A percentile compares a stretch with the other conserved stretches of the same genome.
Conservation (phyloP, 2,797 vertebrate species). For the Sebastes ruberrimus region DNA sequence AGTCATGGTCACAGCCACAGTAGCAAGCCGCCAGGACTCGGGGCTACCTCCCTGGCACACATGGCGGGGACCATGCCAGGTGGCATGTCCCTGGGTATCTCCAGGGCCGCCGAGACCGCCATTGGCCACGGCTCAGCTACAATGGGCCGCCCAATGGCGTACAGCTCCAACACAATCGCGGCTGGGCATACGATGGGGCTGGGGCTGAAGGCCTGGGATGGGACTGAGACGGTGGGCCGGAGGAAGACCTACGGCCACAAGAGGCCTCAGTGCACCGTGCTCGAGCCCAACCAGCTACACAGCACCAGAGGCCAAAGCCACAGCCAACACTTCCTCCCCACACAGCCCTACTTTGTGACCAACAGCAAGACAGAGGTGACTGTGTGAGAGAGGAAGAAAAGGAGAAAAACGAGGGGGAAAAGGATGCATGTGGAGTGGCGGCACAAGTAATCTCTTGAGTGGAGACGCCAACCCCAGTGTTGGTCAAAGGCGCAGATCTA, state of each 20-base stretch:
- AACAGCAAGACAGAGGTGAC: constrained; percentile 99
- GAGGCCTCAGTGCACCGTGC: constrained; percentile 87
- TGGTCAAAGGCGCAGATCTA: constrained; percentile 50
- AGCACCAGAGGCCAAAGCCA: constrained; percentile 83
- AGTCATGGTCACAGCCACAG: constrained; percentile 71
- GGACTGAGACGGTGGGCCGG: constrained; percentile 90
- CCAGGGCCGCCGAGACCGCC: constrained; percentile 57
- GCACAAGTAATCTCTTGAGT: constrained; percentile 55
- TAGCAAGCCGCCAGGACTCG: constrained; percentile 74
- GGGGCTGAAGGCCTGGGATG: constrained; percentile 91
- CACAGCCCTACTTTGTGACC: constrained; percentile 98
- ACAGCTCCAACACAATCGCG: constrained; percentile 77
- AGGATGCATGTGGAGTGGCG: constrained; percentile 68
- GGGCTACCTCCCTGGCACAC: constrained; percentile 72
- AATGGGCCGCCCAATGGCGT: constrained; percentile 79
- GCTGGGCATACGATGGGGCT: constrained; percentile 64
- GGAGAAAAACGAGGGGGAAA: constrained; percentile 23
- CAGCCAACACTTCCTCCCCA: constrained; percentile 93
- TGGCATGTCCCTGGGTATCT: constrained; percentile 72
- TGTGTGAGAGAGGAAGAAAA: constrained; percentile 84
- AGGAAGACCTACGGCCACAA: constrained; percentile 90
- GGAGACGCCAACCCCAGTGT: constrained; percentile 38
- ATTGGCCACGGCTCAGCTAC: constrained; percentile 76
- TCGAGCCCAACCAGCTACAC: constrained; percentile 91
- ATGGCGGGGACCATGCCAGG: constrained; percentile 79